These are phyloP conservation scores for Amaurobius ferox DNA, from an alignment of 2,888 invertebrate species.

Conservation along the genomic window DNA sequence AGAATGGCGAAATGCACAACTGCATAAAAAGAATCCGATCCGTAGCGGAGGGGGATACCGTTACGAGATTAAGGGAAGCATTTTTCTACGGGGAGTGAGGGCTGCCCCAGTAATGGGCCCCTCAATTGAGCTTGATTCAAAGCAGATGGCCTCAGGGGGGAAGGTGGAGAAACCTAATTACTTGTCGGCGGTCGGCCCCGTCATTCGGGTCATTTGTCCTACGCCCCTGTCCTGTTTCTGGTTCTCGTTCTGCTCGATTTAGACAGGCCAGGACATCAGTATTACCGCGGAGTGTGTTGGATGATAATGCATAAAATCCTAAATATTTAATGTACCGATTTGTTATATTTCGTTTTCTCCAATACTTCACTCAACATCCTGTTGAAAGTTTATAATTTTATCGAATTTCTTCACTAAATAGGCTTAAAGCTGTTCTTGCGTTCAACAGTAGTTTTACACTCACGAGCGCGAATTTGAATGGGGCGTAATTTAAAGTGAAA, in stretches of 20 bases:
- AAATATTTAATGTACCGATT: too few species aligned
- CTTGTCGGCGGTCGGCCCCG: constrained; percentile 59
- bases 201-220: constrained; percentile 61
- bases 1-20: not conserved
- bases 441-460: too few species aligned
- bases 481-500: too few species aligned
- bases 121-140: constrained; percentile 67
- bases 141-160: constrained; percentile 57
- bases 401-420: too few species aligned
- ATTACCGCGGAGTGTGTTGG: not conserved
- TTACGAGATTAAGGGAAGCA: constrained; percentile 6
- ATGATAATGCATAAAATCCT: not conserved
- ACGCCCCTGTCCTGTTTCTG: not conserved
- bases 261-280: not conserved
- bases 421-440: too few species aligned
- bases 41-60: not conserved
- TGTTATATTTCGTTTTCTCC: too few species aligned
- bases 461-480: too few species aligned
- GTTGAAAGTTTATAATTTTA: too few species aligned
- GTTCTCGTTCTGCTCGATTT: not conserved
- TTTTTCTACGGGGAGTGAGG: constrained; percentile 29
- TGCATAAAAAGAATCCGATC: not conserved
- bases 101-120: constrained; percentile 58
- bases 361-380: too few species aligned
- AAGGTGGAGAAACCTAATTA: constrained; percentile 64